Percentiles rank a stretch among this genome's conserved stretches.
These are phyloP conservation scores for Phoebastria nigripes DNA, from an alignment of 2,797 vertebrate species.

Conservation along the genomic window DNA sequence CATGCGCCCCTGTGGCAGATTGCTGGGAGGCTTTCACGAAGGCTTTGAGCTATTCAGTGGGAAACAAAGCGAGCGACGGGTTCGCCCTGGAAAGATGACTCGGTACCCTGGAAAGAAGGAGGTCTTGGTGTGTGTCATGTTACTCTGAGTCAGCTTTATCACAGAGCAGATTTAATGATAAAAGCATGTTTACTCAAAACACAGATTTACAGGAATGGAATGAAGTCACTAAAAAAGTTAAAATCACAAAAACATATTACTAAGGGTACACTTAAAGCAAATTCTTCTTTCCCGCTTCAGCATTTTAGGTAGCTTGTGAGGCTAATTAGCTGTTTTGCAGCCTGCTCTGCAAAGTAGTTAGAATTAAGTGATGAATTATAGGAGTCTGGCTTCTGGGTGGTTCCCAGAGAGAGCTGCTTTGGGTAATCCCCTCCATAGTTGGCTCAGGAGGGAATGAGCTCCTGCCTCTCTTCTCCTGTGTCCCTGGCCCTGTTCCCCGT, in stretches of 20 bases:
- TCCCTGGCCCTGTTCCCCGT: neutral
- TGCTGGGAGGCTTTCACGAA: neutral
- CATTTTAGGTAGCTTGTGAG: neutral
- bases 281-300: neutral
- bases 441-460: neutral
- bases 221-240: neutral
- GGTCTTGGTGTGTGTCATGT: conserved; percentile 23
- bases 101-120: conserved; percentile 26
- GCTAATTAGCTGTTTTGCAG: neutral
- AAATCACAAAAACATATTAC: conserved; percentile 11
- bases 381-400: neutral
- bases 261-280: neutral
- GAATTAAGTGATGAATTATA: neutral
- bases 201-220: conserved; percentile 30
- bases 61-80: neutral
- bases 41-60: conserved; percentile 9
- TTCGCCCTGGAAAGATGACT: conserved; percentile 1
- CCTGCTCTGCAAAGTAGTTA: neutral
- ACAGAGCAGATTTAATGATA: conserved; percentile 41
- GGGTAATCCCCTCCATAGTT: neutral
- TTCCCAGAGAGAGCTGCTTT: neutral
- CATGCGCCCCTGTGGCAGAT: neutral
- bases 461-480: neutral
- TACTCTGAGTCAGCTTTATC: conserved; percentile 62
- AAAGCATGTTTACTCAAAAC: conserved; percentile 53